Evolutionary conservation across 2,797 vertebrate genomes (phyloP).

Genomic region (Poliocrania exsul): DNA sequence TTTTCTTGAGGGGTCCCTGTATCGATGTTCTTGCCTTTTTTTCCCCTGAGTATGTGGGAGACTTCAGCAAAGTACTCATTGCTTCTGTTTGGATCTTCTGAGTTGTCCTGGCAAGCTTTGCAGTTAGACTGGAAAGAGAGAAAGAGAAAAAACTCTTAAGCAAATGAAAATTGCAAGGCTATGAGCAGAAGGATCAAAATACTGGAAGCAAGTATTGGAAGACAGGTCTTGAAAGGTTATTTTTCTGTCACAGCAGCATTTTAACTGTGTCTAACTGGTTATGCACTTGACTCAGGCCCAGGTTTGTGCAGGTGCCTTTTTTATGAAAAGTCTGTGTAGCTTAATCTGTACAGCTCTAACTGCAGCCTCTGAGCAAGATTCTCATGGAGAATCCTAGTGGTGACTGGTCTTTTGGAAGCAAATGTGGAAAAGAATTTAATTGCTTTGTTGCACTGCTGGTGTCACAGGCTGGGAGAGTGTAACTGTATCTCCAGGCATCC

Average conservation of each 20-base stretch:
- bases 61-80: not conserved
- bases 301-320: not conserved
- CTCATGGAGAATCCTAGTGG: fast-evolving
- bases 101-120: not conserved
- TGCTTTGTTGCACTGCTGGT: not conserved
- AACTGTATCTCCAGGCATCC: not conserved
- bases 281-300: not conserved
- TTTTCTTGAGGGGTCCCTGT: too few relatives aligned
- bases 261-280: not conserved
- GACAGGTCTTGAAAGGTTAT: not conserved
- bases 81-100: not conserved
- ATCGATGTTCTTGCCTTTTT: not conserved
- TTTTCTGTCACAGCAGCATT: not conserved
- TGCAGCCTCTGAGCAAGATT: not conserved
- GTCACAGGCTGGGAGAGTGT: not conserved
- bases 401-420: not conserved
- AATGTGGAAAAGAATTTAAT: not conserved
- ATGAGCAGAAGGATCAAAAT: not conserved
- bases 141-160: not conserved
- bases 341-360: not conserved
- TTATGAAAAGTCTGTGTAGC: not conserved
- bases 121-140: not conserved
- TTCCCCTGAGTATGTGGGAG: not conserved
- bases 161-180: not conserved
- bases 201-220: not conserved